phyloP scores from a whole-genome alignment of 2,113 vertebrate genomes.

The Oncorhynchus masou region DNA sequence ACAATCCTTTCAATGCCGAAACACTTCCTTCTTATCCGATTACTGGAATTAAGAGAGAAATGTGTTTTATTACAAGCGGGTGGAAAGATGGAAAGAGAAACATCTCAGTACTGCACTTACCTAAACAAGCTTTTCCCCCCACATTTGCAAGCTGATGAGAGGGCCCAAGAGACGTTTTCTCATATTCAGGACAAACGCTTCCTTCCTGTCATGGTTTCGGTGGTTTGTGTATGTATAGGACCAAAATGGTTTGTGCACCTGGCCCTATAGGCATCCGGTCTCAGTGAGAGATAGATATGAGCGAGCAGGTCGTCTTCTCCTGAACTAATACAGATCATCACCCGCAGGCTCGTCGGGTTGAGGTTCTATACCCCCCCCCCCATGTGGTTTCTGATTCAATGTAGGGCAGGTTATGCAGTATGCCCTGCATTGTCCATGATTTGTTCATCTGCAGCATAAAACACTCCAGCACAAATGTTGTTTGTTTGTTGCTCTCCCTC shows the following conservation, averaged over 20 bases:
- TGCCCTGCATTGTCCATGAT: too few species aligned
- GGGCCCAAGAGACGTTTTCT: slow-evolving; percentile 33
- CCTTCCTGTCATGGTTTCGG: slow-evolving; percentile 52
- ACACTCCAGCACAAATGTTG: too few species aligned
- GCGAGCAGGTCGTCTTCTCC: neutral
- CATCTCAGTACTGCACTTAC: slow-evolving; percentile 32
- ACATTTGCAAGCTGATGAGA: slow-evolving; percentile 27
- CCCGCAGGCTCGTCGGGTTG: too few species aligned
- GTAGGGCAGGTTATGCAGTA: too few species aligned
- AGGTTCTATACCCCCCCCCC: too few species aligned
- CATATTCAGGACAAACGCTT: slow-evolving; percentile 60
- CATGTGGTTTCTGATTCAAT: too few species aligned
- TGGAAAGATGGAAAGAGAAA: slow-evolving; percentile 7
- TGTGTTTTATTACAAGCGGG: neutral
- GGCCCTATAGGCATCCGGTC: neutral
- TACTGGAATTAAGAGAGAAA: neutral
- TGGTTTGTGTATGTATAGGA: neutral
- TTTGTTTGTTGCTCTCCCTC: neutral
- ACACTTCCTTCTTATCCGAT: neutral
- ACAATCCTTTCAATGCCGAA: neutral
- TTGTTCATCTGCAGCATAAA: too few species aligned
- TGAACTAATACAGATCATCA: neutral
- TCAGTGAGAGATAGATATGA: neutral
- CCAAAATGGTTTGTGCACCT: neutral
- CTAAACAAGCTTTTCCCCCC: slow-evolving; percentile 22